Base-by-base conservation (phyloP, 1,140 invertebrate genomes). In the Lepidotrigona ventralis region DNA sequence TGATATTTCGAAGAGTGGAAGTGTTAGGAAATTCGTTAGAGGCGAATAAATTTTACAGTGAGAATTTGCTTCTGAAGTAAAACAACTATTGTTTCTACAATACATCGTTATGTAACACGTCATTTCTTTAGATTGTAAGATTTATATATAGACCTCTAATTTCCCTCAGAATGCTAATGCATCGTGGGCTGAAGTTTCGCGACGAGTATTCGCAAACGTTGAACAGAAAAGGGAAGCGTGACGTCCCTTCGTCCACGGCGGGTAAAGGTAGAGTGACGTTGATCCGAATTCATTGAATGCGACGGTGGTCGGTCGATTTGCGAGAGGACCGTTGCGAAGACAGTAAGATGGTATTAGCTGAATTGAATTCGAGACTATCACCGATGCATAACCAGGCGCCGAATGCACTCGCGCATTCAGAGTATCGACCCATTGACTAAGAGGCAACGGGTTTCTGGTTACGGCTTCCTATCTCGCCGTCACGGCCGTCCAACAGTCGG, bases 401-500 rank as follows among this genome's bases (percentile, higher is more conserved):
- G 79, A 46, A 66, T 63, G 60, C 73, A 58, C n/a, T 39, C 54
- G 23, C 17, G 73, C 64, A 77, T 58, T 69, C 81, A 9, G 75
- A 33, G 39, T 83, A 83, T 83, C 74, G 81, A 83, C 64, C 81
- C 81, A 83, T 78, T 83, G 74, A 68, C 81, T 83, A 54, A 83
- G 75, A 69, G 81, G 74, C 81, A 51, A 70, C 79, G 68, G 74
- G 74, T 70, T 69, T 83, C 81, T 53, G 74, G 66, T 83, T 77
- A 83, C 75, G 68, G 81, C 66, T 81, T 54, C 46, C 75, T 83
- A 60, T 83, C 81, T 83, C 23, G 23, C n/a, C 73, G 66, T 82
- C 75, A 60, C 39, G 75, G 73, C 33, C 23, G 29, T 75, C 56
- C 46, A 39, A 33, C 54, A 23, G 1, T 15, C 29, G 60, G 29